phyloP scores from a whole-genome alignment of 30 jellyfish, hydroid and myxozoan species.

The Aurelia sp. region DNA sequence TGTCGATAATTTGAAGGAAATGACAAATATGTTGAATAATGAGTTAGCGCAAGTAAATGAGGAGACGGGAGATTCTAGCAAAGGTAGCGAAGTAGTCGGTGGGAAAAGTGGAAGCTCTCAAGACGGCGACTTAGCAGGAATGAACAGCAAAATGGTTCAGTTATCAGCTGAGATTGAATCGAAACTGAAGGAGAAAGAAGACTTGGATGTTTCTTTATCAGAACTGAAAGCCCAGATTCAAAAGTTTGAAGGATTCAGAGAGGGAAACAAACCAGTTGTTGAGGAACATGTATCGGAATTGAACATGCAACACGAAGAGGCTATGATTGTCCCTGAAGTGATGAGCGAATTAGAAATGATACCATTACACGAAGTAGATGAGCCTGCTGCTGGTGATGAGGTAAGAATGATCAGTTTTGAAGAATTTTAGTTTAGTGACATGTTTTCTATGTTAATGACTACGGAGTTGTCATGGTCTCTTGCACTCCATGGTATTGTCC shows the following conservation, averaged over 20 bases:
- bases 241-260: constrained; percentile 9
- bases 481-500: too few relatives aligned
- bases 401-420: background rate
- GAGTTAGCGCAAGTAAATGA: constrained; percentile 1
- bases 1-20: constrained; percentile 24
- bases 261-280: constrained; percentile 9
- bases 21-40: background rate
- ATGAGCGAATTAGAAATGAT: constrained; percentile 34
- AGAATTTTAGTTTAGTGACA: too few relatives aligned
- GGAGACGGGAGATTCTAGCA: background rate
- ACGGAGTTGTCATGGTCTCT: too few relatives aligned
- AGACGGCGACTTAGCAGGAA: constrained; percentile 2
- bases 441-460: too few relatives aligned
- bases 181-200: constrained; percentile 39
- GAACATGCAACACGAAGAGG: constrained; percentile 47
- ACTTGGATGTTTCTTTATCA: constrained; percentile 38
- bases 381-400: background rate
- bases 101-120: background rate
- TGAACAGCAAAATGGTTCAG: constrained; percentile 18
- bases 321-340: constrained; percentile 49
- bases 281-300: constrained; percentile 30
- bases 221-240: constrained; percentile 25
- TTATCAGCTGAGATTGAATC: constrained; percentile 37
- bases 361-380: constrained; percentile 26
- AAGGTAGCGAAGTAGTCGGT: constrained; percentile 5